Percentiles rank a stretch among this genome's conserved stretches.
phyloP scores from a whole-genome alignment of 2,113 vertebrate genomes.

The Oxyruncus cristatus region DNA sequence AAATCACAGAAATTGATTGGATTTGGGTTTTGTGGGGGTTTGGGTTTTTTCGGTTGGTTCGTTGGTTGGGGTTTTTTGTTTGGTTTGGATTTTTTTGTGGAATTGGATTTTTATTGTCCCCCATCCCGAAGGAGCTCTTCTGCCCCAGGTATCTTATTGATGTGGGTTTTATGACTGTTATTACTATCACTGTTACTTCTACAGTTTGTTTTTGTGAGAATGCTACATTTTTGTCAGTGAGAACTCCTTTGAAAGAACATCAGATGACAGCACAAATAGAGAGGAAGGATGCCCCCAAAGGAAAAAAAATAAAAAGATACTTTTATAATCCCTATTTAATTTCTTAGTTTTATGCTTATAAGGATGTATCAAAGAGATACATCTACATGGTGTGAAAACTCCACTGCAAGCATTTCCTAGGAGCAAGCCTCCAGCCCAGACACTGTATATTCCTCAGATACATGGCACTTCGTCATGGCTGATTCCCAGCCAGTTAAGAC shows the following conservation, averaged over 20 bases:
- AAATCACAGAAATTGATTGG: background rate
- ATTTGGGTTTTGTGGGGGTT: too few species aligned
- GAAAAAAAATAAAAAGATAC: background rate
- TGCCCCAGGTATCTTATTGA: background rate
- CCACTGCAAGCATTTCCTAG: background rate
- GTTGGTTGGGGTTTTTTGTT: background rate
- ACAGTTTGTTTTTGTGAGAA: background rate
- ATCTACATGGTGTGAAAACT: background rate
- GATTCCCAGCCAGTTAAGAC: background rate
- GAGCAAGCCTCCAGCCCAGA: background rate
- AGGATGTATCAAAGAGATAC: background rate
- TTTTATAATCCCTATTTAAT: background rate
- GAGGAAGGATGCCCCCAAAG: background rate
- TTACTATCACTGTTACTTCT: background rate
- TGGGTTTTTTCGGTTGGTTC: background rate
- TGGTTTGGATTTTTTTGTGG: background rate
- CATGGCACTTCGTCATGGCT: background rate
- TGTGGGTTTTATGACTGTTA: background rate
- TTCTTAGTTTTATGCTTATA: background rate
- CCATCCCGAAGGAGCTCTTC: background rate
- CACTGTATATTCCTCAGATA: background rate
- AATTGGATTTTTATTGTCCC: background rate
- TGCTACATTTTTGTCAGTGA: background rate
- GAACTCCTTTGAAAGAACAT: background rate
- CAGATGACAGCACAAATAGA: background rate